Base-by-base conservation (phyloP, 2,888 invertebrate genomes). In the Acrobasis suavella region DNA sequence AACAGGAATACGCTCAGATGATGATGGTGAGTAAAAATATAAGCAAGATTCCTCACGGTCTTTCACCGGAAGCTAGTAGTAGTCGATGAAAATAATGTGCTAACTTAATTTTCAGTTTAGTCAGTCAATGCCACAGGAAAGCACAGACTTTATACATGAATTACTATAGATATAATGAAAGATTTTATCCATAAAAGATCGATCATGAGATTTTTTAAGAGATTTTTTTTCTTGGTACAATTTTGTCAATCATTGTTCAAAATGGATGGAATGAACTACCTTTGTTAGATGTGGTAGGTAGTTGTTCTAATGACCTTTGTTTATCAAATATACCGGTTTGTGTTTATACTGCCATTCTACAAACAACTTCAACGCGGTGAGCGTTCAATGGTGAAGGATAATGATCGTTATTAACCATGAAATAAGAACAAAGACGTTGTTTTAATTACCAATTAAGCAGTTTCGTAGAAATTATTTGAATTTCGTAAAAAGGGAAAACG, bases 321-420 rank as follows among this genome's bases (percentile, higher is more conserved):
- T 56, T 56, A 56, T 42, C 42, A n/a, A 56, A 17, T 39, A 15
- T 17, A 46, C 42, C 56, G 42, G 56, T 56, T 56, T 56, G 42
- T 56, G 42, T 56, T 14, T 56, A 56, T 42, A 55, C 38, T 55
- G 38, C 32, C 32, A 32, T 32, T 32, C 32, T 7, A 32, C 32
- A 32, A 32, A 32, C 32, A 32, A 32, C 46, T 52, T 50, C 51
- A 37, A 15, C 38, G 17, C 22, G 37, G 56, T 17, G 46, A 58
- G 38, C 46, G 37, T 22, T 17, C 17, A 58, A 38, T 17, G 55
- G 9, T 42, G 52, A 49, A 58, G 38, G 54, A 64, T 58, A 62
- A 64, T 62, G 58, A 15, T 16, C 22, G 64, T 62, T 62, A 64
- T 62, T 58, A 58, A 54, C 64, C 50, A 50, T 58, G 37, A 38